Conservation (phyloP, 2,888 invertebrate genomes). For the Perdita meconis region DNA sequence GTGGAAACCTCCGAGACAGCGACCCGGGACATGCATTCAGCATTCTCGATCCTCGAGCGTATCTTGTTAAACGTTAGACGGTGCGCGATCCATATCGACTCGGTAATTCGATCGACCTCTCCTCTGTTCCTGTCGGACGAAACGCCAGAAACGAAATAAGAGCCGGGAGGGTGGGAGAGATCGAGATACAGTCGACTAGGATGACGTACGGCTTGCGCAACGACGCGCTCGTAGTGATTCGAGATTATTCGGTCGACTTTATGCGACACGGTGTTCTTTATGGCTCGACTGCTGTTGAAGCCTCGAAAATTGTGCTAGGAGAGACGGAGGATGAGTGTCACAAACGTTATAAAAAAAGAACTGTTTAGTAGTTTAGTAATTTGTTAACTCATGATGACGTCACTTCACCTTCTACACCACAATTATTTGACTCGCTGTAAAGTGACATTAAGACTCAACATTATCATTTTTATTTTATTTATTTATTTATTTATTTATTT, state of each 20-base stretch:
- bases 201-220: neutral
- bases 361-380: too few relatives aligned
- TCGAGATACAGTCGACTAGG: neutral
- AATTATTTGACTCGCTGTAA: too few relatives aligned
- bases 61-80: conserved; percentile 42
- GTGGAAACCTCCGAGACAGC: conserved; percentile 2
- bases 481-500: too few relatives aligned
- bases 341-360: too few relatives aligned
- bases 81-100: conserved; percentile 5
- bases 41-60: conserved; percentile 28
- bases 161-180: conserved; percentile 2
- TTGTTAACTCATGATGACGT: too few relatives aligned
- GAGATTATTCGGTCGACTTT: neutral
- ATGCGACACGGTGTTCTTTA: too few relatives aligned
- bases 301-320: too few relatives aligned
- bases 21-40: neutral
- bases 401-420: too few relatives aligned
- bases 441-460: too few relatives aligned
- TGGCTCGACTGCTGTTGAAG: too few relatives aligned
- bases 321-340: too few relatives aligned
- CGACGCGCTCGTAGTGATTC: neutral
- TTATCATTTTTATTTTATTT: too few relatives aligned
- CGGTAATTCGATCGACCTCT: conserved; percentile 22
- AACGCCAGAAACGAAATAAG: conserved; percentile 3
- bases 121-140: neutral